phyloP scores from a whole-genome alignment of 35 echinoderm and acorn worm genomes.

The Ophioderma brevispina region DNA sequence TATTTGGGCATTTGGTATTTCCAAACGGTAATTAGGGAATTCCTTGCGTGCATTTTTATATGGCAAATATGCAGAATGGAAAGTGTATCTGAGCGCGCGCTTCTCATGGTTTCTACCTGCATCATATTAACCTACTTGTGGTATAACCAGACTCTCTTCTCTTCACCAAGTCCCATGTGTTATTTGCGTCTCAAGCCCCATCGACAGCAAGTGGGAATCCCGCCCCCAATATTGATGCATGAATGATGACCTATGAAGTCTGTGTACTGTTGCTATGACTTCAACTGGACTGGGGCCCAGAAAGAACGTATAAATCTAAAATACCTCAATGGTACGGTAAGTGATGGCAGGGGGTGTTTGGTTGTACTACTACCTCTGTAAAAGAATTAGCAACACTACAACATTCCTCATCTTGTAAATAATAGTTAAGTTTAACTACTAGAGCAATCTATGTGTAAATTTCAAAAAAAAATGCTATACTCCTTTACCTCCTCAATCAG shows the following conservation, averaged over 20 bases:
- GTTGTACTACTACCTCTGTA: slow-evolving; percentile 83
- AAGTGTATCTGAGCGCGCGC: no score
- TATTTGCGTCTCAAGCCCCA: slow-evolving; percentile 89
- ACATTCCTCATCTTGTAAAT: no score
- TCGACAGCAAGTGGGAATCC: slow-evolving; percentile 94
- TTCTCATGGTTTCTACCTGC: no score
- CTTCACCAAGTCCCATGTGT: slow-evolving; percentile 79
- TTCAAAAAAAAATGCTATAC: no score
- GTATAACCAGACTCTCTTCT: slow-evolving; percentile 77
- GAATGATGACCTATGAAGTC: slow-evolving; percentile 88
- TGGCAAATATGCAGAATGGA: no score
- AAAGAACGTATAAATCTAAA: slow-evolving; percentile 96
- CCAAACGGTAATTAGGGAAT: no score
- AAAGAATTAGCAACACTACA: not conserved
- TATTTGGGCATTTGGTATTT: no score
- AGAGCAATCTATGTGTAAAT: no score
- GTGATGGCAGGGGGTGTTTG: slow-evolving; percentile 93
- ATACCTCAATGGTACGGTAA: slow-evolving; percentile 93
- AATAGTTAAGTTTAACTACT: no score
- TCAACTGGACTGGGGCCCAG: slow-evolving; percentile 80
- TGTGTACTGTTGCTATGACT: slow-evolving; percentile 86
- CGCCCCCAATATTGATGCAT: slow-evolving; percentile 90
- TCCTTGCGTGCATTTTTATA: no score
- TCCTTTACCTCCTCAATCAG: no score
- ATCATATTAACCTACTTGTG: slow-evolving; percentile 56